Conservation (phyloP, 1,140 invertebrate genomes). For the Dolichoris vasculosae region DNA sequence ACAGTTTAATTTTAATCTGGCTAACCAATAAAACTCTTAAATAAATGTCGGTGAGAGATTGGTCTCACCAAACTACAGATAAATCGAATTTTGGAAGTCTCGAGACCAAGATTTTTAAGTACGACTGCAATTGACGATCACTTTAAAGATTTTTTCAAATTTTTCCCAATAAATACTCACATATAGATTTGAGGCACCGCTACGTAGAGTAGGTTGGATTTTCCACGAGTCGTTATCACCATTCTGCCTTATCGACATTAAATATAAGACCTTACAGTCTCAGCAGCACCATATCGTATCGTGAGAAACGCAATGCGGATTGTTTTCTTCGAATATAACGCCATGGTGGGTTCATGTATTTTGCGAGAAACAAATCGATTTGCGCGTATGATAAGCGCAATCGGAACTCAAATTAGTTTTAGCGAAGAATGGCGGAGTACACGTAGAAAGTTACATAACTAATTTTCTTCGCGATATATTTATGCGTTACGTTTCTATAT, state of each 20-base stretch:
- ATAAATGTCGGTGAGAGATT: not conserved
- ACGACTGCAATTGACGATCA: not conserved
- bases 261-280: slow-evolving; percentile 47
- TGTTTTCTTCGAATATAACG: slow-evolving; percentile 42
- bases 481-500: no score
- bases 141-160: not conserved
- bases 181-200: not conserved
- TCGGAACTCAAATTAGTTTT: not conserved
- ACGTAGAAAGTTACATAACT: not conserved
- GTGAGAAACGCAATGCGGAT: slow-evolving; percentile 26
- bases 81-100: not conserved
- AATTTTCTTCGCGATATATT: not conserved
- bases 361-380: slow-evolving; percentile 34
- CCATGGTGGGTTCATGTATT: slow-evolving; percentile 15
- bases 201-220: slow-evolving; percentile 23
- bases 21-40: not conserved
- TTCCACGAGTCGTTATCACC: slow-evolving; percentile 47
- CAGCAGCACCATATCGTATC: slow-evolving; percentile 30
- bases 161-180: not conserved
- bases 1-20: not conserved
- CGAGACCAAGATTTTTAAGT: not conserved
- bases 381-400: not conserved
- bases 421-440: not conserved
- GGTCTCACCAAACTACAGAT: not conserved
- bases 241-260: slow-evolving; percentile 44